A percentile compares a stretch with the other conserved stretches of the same genome.
Conservation (phyloP, 2,797 vertebrate species). For the Syndactyla subalaris region DNA sequence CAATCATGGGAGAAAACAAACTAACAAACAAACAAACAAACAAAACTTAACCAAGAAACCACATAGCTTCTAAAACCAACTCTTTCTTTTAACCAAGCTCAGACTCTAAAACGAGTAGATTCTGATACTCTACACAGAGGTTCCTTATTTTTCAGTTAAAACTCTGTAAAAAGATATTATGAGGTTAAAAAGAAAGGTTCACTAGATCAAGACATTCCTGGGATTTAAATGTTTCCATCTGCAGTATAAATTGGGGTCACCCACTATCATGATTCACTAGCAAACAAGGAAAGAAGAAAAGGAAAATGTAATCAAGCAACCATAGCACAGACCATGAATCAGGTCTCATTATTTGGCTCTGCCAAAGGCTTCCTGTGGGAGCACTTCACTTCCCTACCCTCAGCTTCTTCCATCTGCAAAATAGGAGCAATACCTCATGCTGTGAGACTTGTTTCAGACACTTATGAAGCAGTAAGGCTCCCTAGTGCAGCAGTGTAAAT, state of each 20-base stretch:
- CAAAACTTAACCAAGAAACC: rapidly evolving
- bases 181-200: neutral
- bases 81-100: neutral
- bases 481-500: neutral
- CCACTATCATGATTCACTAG: constrained; percentile 8
- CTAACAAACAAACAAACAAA: neutral
- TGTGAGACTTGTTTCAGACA: neutral
- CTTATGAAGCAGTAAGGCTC: neutral
- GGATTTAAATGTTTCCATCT: constrained; percentile 46
- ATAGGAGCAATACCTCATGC: neutral
- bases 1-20: rapidly evolving
- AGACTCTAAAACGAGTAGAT: neutral
- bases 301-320: constrained; percentile 33
- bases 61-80: neutral
- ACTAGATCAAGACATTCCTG: neutral
- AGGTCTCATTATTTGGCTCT: neutral
- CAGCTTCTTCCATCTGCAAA: constrained; percentile 20
- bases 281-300: constrained; percentile 23
- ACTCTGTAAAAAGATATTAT: neutral
- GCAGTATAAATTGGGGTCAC: constrained; percentile 26
- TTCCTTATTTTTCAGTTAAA: constrained; percentile 3
- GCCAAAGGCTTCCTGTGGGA: constrained; percentile 39
- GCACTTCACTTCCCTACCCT: neutral
- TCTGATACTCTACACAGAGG: neutral
- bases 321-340: constrained; percentile 27